Evolutionary conservation across 2,113 vertebrate species (phyloP).

Genomic region (Hepsetus odoe): DNA sequence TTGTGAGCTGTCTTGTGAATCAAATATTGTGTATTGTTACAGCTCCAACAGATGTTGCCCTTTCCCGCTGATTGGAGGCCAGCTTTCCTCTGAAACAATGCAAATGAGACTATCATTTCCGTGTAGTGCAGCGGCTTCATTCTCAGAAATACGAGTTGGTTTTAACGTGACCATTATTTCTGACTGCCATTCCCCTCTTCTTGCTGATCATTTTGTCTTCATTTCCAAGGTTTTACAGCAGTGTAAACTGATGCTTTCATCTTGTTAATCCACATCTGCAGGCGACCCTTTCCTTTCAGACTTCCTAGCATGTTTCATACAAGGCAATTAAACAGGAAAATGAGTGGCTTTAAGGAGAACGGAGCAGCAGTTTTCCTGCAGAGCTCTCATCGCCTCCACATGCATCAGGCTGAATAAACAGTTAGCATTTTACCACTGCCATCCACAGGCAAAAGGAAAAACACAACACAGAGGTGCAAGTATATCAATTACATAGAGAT

Average conservation of each 20-base stretch:
- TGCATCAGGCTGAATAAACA: background rate
- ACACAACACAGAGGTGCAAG: background rate
- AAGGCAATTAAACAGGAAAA: slow-evolving; percentile 48
- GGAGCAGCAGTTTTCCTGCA: slow-evolving; percentile 3
- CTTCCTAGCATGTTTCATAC: slow-evolving; percentile 26
- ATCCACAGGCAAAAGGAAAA: background rate
- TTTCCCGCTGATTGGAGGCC: too few relatives aligned
- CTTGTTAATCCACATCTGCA: slow-evolving; percentile 39
- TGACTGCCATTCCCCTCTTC: background rate
- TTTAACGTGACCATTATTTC: slow-evolving; percentile 19
- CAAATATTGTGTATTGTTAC: too few relatives aligned
- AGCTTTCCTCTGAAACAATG: background rate
- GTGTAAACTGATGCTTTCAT: slow-evolving; percentile 34
- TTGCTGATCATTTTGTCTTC: too few relatives aligned
- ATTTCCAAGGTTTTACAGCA: slow-evolving; percentile 13
- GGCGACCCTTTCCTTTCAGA: slow-evolving; percentile 44
- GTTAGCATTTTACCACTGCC: background rate
- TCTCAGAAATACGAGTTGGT: slow-evolving; percentile 16
- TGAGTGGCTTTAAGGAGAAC: slow-evolving; percentile 19
- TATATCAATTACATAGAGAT: too few relatives aligned
- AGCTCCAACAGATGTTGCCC: too few relatives aligned
- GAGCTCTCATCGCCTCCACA: background rate
- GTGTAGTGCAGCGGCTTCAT: background rate
- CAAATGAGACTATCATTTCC: background rate
- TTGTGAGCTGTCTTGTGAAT: too few relatives aligned